phyloP scores from a whole-genome alignment of 1,140 invertebrate genomes.

The Drosophila eugracilis region DNA sequence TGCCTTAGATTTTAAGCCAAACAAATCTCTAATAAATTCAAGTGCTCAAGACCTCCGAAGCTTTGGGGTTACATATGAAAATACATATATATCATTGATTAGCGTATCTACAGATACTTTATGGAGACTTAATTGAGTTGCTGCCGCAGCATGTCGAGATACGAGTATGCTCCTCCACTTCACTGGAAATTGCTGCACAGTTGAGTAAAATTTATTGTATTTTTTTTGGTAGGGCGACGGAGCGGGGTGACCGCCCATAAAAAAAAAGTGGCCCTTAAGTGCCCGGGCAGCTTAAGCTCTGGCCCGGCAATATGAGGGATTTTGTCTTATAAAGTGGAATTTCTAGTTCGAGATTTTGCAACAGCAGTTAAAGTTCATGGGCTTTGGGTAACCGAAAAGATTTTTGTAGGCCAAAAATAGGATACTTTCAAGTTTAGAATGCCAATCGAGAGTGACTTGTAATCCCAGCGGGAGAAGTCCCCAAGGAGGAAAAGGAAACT shows the following conservation, averaged over 20 bases:
- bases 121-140: constrained; percentile 82
- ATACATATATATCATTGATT: constrained; percentile 72
- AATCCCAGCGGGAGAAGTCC: constrained; percentile 53
- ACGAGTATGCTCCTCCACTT: constrained; percentile 44
- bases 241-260: constrained; percentile 61
- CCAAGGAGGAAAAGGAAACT: constrained; percentile 29
- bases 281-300: constrained; percentile 53
- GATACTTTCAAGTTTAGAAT: constrained; percentile 70
- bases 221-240: constrained; percentile 27
- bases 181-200: constrained; percentile 47
- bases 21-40: constrained; percentile 53
- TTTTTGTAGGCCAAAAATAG: constrained; percentile 50
- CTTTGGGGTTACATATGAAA: constrained; percentile 22
- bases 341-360: constrained; percentile 71
- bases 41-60: constrained; percentile 23
- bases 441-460: constrained; percentile 55
- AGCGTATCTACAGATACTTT: constrained; percentile 78
- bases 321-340: constrained; percentile 65
- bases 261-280: constrained; percentile 80
- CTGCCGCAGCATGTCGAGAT: constrained; percentile 22
- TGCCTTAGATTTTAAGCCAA: constrained; percentile 20
- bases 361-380: constrained; percentile 66
- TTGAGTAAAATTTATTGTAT: constrained; percentile 81
- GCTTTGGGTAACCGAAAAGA: neutral
- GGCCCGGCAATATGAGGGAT: constrained; percentile 13